These are phyloP conservation scores for Sympetrum striolatum DNA, from an alignment of 2,888 invertebrate genomes.

Conservation along the genomic window DNA sequence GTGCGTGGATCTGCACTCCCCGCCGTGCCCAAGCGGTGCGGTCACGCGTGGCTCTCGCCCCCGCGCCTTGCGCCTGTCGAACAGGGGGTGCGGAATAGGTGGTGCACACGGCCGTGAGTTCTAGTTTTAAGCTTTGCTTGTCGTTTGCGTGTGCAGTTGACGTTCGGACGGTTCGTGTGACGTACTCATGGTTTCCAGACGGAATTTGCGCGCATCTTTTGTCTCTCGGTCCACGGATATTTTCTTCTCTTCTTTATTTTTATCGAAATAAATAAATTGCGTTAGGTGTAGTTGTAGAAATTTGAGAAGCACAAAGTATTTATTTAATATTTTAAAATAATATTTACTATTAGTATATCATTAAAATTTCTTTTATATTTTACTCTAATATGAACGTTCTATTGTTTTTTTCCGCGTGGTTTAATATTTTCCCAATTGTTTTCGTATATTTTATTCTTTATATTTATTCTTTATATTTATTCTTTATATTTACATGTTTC, in stretches of 20 bases:
- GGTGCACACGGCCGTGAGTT: background rate
- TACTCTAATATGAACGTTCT: too few relatives aligned
- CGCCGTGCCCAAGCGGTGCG: background rate
- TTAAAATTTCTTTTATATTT: too few relatives aligned
- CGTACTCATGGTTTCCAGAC: background rate
- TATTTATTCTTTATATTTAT: too few relatives aligned
- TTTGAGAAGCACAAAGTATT: too few relatives aligned
- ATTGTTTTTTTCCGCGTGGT: too few relatives aligned
- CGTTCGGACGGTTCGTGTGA: slow-evolving; percentile 10
- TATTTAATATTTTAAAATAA: too few relatives aligned
- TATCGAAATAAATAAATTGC: too few relatives aligned
- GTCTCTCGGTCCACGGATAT: background rate
- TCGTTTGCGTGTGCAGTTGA: slow-evolving; percentile 2
- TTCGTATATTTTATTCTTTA: too few relatives aligned
- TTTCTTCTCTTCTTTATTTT: background rate
- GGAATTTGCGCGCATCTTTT: background rate
- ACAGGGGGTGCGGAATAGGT: background rate
- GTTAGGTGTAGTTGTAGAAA: too few relatives aligned
- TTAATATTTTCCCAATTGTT: too few relatives aligned
- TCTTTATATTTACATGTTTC: too few relatives aligned
- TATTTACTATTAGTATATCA: too few relatives aligned
- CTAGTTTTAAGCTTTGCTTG: background rate
- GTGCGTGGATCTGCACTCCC: background rate
- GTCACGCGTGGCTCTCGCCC: background rate
- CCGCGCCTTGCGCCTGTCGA: background rate